Evolutionary conservation across 1,140 invertebrate species (phyloP).

Genomic region (Sarcophaga bullata): DNA sequence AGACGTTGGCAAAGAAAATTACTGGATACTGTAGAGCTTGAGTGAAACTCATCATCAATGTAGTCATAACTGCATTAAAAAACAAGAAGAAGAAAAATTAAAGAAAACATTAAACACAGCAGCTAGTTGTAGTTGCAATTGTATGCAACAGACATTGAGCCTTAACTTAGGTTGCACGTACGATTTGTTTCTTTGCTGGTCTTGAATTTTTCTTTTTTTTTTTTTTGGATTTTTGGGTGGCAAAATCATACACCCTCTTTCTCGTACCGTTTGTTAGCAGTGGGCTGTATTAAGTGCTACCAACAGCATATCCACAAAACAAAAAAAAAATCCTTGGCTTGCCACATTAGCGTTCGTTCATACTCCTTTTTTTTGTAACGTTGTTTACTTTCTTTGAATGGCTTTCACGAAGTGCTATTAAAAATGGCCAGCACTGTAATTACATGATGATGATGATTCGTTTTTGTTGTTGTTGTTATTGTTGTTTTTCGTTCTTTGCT

Average conservation of each 20-base stretch:
- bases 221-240: neutral
- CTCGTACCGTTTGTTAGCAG: neutral
- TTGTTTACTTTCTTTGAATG: conserved; percentile 24
- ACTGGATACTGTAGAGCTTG: neutral
- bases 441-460: neutral
- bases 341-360: neutral
- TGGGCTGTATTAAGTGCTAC: neutral
- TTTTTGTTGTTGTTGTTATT: too few relatives aligned
- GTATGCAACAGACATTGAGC: neutral
- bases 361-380: neutral
- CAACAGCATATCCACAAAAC: neutral
- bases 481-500: too few relatives aligned
- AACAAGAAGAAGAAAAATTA: neutral
- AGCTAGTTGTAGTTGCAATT: neutral
- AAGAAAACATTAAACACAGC: neutral
- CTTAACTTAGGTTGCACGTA: neutral
- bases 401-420: conserved; percentile 22
- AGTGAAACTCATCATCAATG: neutral
- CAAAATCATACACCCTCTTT: conserved; percentile 5
- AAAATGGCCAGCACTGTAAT: conserved; percentile 20
- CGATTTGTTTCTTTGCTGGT: neutral
- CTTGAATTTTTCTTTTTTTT: too few relatives aligned
- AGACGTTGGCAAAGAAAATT: neutral
- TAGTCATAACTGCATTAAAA: conserved; percentile 10
- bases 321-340: conserved; percentile 5